Conservation (phyloP, 2,888 invertebrate species). For the Ethmia dodecea region DNA sequence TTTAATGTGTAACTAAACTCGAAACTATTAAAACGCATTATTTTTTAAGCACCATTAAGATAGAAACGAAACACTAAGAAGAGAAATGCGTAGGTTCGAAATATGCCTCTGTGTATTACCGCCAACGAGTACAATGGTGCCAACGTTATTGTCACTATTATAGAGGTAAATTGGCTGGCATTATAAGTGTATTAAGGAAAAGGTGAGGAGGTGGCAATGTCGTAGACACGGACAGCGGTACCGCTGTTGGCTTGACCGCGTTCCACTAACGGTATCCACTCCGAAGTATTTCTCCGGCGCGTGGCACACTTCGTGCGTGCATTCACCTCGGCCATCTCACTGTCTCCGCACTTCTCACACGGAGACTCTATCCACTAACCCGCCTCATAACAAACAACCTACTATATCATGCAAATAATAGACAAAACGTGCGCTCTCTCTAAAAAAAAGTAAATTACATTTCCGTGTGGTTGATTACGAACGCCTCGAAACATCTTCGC, state of each 20-base stretch:
- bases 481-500: slow-evolving; percentile 4
- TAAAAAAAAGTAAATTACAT: slow-evolving; percentile 1
- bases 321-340: slow-evolving; percentile 70
- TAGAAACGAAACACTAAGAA: too few species aligned
- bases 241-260: slow-evolving; percentile 69
- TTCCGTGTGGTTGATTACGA: slow-evolving; percentile 8
- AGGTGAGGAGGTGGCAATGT: slow-evolving; percentile 38
- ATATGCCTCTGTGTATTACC: too few species aligned
- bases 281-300: slow-evolving; percentile 68
- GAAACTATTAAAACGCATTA: too few species aligned
- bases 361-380: background rate
- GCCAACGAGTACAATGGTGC: too few species aligned
- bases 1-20: too few species aligned
- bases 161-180: slow-evolving; percentile 1
- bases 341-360: slow-evolving; percentile 33
- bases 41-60: too few species aligned
- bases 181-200: slow-evolving; percentile 18
- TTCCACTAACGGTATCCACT: slow-evolving; percentile 74
- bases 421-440: slow-evolving; percentile 3
- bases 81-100: too few species aligned
- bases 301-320: slow-evolving; percentile 75
- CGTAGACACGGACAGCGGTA: slow-evolving; percentile 47
- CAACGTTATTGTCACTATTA: too few species aligned
- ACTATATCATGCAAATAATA: background rate
- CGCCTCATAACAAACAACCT: background rate